Evolutionary conservation across 1,140 invertebrate genomes (phyloP).

Genomic region (Drosophila nasuta): DNA sequence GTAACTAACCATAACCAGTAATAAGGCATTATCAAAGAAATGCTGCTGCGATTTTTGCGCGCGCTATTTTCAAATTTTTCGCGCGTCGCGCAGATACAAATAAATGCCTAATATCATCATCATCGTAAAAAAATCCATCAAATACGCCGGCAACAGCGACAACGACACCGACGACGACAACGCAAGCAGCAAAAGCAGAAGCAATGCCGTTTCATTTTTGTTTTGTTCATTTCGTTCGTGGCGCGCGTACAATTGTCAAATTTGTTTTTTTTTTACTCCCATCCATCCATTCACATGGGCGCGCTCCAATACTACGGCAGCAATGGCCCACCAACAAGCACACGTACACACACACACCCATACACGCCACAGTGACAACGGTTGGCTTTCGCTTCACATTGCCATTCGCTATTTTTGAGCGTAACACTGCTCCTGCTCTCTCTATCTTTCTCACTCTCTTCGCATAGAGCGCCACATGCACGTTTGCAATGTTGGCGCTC

Average conservation of each 20-base stretch:
- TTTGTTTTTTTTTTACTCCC: conserved; percentile 79
- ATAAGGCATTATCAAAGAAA: conserved; percentile 16
- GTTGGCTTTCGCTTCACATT: conserved; percentile 65
- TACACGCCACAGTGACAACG: conserved; percentile 35
- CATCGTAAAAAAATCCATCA: conserved; percentile 59
- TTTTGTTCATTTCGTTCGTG: conserved; percentile 83
- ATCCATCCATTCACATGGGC: conserved; percentile 75
- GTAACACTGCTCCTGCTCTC: conserved; percentile 40
- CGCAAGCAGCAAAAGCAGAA: conserved; percentile 24
- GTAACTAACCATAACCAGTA: conserved; percentile 37
- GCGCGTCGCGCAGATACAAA: conserved; percentile 29
- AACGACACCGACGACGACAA: conserved; percentile 20
- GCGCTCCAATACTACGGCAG: conserved; percentile 37
- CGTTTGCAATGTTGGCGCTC: conserved; percentile 28
- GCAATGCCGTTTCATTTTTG: conserved; percentile 82
- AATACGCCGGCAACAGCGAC: conserved; percentile 65
- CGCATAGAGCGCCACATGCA: conserved; percentile 18
- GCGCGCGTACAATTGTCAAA: conserved; percentile 82
- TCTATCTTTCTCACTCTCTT: conserved; percentile 20
- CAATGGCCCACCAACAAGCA: conserved; percentile 43
- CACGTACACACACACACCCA: conserved; percentile 30
- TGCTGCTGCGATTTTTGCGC: conserved; percentile 42
- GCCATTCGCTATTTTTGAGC: conserved; percentile 75
- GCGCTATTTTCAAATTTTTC: neutral
- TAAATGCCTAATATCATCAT: conserved; percentile 35